Percentiles rank a stretch among this genome's conserved stretches.
phyloP scores from a whole-genome alignment of 2,888 invertebrate genomes.

The Dolomedes plantarius region DNA sequence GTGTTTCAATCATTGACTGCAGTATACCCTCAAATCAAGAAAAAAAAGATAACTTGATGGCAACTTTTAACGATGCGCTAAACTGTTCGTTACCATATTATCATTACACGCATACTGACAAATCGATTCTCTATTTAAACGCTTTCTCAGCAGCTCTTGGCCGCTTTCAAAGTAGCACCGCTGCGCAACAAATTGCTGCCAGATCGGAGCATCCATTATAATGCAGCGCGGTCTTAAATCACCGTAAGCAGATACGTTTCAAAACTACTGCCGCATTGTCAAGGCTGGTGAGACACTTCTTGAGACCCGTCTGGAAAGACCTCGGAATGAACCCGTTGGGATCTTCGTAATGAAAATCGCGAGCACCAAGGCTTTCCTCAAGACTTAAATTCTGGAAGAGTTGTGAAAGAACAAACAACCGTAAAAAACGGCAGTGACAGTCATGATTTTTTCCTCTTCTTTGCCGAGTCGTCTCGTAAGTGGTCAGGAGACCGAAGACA shows the following conservation, averaged over 20 bases:
- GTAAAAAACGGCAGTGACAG: constrained; percentile 64
- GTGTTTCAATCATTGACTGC: no score
- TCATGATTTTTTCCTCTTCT: constrained; percentile 42
- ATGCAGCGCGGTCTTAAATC: not conserved
- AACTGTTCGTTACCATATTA: no score
- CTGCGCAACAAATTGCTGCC: no score
- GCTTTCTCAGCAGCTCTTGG: no score
- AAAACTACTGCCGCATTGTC: constrained; percentile 3
- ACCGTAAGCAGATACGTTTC: not conserved
- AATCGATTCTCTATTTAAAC: no score
- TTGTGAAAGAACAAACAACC: constrained; percentile 50
- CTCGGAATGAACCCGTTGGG: not conserved
- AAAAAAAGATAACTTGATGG: no score
- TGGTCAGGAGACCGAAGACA: constrained; percentile 56
- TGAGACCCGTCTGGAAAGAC: no score
- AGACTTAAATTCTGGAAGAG: constrained; percentile 27
- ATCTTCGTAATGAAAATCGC: constrained; percentile 23
- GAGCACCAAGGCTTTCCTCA: constrained; percentile 20
- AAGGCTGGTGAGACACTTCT: constrained; percentile 7
- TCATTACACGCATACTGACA: no score
- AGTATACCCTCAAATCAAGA: no score
- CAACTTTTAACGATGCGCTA: no score
- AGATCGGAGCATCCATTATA: no score
- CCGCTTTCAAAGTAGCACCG: no score
- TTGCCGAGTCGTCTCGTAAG: constrained; percentile 41